Evolutionary conservation across 1,140 invertebrate species (phyloP).

Genomic region (Zaprionus lachaisei): DNA sequence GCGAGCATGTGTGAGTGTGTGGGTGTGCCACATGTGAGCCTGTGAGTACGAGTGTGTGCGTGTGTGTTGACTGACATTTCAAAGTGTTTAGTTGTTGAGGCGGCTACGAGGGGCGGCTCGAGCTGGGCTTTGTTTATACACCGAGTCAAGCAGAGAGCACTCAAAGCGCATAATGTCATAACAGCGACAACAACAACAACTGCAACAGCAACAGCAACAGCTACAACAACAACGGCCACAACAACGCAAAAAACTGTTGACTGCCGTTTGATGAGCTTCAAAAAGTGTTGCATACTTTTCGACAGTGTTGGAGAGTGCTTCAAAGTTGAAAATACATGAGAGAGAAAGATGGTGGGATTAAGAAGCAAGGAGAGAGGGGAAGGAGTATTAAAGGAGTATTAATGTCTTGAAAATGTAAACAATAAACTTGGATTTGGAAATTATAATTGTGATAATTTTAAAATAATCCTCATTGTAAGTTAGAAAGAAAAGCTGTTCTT

Average conservation of each 20-base stretch:
- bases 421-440: too few species aligned
- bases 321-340: conserved; percentile 7
- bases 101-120: conserved; percentile 8
- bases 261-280: conserved; percentile 9
- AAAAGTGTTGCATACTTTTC: conserved; percentile 40
- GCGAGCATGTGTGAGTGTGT: conserved; percentile 3
- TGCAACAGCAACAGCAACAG: background rate
- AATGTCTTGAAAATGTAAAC: too few species aligned
- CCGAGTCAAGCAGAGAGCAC: conserved; percentile 19
- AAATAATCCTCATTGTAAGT: too few species aligned
- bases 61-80: conserved; percentile 32
- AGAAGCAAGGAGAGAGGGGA: background rate
- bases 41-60: background rate
- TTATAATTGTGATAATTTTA: too few species aligned
- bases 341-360: background rate
- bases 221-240: conserved; percentile 10
- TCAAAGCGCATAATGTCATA: conserved; percentile 23
- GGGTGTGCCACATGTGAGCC: too few species aligned
- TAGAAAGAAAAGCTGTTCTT: too few species aligned
- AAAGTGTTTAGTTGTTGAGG: conserved; percentile 20
- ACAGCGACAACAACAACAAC: conserved; percentile 5
- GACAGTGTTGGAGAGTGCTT: conserved; percentile 18
- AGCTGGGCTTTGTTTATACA: conserved; percentile 41
- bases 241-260: conserved; percentile 32
- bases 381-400: too few species aligned